Conservation (phyloP, 2,113 vertebrate species). For the Podocnemis expansa region DNA sequence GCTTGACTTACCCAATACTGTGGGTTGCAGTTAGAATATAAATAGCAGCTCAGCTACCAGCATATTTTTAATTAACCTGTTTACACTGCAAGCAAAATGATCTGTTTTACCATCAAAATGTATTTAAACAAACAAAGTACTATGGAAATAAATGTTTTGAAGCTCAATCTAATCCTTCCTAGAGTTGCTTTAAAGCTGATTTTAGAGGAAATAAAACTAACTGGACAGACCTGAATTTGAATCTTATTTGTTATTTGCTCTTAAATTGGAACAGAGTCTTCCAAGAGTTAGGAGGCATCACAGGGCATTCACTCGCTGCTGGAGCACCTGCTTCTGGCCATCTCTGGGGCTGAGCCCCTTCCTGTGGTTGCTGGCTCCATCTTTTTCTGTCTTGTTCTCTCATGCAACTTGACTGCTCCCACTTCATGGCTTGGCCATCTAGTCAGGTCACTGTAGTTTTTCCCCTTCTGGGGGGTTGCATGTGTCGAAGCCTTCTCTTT, state of each 20-base stretch:
- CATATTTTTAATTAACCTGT: background rate
- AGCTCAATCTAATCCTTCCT: slow-evolving; percentile 6
- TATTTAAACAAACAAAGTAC: background rate
- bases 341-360: background rate
- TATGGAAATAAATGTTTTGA: background rate
- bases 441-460: too few relatives aligned
- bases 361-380: too few relatives aligned
- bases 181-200: background rate
- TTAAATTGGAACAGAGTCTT: background rate
- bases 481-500: too few relatives aligned
- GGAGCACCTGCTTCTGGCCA: background rate
- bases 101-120: background rate
- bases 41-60: background rate
- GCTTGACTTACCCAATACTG: background rate
- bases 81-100: background rate
- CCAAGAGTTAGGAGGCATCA: background rate
- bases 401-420: too few relatives aligned
- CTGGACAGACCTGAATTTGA: background rate
- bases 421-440: too few relatives aligned
- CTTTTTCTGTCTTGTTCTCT: too few relatives aligned
- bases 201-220: background rate
- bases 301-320: background rate
- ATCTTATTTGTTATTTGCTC: background rate
- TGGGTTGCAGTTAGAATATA: background rate
- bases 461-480: too few relatives aligned